phyloP scores from a whole-genome alignment of 2,113 vertebrate genomes.

The Colaptes auratus region DNA sequence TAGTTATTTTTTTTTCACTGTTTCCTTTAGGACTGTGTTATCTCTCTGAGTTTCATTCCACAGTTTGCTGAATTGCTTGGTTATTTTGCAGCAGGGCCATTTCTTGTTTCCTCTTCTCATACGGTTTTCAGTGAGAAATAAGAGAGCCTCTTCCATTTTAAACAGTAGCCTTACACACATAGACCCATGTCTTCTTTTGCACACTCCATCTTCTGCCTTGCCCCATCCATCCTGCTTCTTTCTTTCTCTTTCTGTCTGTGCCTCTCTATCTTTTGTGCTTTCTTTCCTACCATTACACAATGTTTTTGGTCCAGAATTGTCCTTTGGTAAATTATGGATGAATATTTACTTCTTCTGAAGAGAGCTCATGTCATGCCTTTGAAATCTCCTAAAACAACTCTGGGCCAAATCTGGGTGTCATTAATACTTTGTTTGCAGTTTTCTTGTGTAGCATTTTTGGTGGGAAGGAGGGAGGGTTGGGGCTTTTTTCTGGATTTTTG shows the following conservation, averaged over 20 bases:
- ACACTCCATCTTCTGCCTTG: constrained; percentile 53
- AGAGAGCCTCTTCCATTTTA: constrained; percentile 73
- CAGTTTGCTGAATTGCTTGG: constrained; percentile 71
- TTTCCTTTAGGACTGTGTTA: constrained; percentile 75
- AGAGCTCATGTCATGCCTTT: constrained; percentile 5
- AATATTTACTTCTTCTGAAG: constrained; percentile 37
- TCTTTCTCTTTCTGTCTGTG: background rate
- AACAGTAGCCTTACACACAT: constrained; percentile 48
- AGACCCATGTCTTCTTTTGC: constrained; percentile 64
- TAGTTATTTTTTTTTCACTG: constrained; percentile 63
- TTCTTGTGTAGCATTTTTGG: constrained; percentile 55
- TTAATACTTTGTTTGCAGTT: constrained; percentile 66
- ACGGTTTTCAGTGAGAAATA: constrained; percentile 74
- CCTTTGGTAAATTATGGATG: constrained; percentile 49
- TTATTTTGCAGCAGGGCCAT: constrained; percentile 77
- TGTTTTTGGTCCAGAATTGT: constrained; percentile 79
- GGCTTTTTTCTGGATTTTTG: constrained; percentile 24
- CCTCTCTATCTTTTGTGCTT: constrained; percentile 27
- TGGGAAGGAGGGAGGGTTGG: constrained; percentile 59
- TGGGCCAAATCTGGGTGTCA: constrained; percentile 78
- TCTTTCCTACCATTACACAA: constrained; percentile 57
- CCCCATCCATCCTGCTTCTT: constrained; percentile 38
- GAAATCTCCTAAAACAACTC: constrained; percentile 68
- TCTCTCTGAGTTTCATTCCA: constrained; percentile 75
- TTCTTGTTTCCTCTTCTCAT: constrained; percentile 69